phyloP scores from a whole-genome alignment of 1,140 invertebrate species.

The Caenorhabditis briggsae region DNA sequence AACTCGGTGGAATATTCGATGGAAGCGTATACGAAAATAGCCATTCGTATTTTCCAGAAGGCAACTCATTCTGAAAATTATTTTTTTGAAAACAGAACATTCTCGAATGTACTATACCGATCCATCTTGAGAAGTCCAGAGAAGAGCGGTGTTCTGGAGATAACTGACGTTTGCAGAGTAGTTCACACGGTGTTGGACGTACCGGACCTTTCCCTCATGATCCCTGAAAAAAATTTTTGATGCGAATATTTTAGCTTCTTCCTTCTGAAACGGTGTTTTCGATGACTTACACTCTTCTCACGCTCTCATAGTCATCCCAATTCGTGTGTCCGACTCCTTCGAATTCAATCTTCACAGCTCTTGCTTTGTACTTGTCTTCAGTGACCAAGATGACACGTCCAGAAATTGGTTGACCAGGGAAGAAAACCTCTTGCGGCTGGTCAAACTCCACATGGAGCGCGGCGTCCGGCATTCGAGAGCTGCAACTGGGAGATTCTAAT shows the following conservation, averaged over 20 bases:
- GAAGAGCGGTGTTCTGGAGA: background rate
- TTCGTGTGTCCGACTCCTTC: background rate
- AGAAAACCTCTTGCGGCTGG: conserved; percentile 14
- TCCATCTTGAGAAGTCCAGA: conserved; percentile 31
- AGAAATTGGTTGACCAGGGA: conserved; percentile 27
- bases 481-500: background rate
- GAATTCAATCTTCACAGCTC: background rate
- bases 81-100: too few relatives aligned
- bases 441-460: conserved; percentile 18
- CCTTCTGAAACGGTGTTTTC: too few relatives aligned
- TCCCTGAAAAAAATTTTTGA: background rate
- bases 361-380: conserved; percentile 18
- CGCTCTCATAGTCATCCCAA: conserved; percentile 8
- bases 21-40: background rate
- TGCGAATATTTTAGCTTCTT: too few relatives aligned
- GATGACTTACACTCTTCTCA: background rate
- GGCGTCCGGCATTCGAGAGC: background rate
- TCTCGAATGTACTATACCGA: too few relatives aligned
- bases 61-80: conserved; percentile 38
- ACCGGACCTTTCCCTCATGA: background rate
- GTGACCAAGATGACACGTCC: background rate
- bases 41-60: conserved; percentile 8
- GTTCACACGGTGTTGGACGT: background rate
- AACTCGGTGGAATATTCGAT: conserved; percentile 11
- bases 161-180: conserved; percentile 1